These are phyloP conservation scores for Manis crassicaudata DNA, from an alignment of 2,797 vertebrate genomes.

Conservation along the genomic window DNA sequence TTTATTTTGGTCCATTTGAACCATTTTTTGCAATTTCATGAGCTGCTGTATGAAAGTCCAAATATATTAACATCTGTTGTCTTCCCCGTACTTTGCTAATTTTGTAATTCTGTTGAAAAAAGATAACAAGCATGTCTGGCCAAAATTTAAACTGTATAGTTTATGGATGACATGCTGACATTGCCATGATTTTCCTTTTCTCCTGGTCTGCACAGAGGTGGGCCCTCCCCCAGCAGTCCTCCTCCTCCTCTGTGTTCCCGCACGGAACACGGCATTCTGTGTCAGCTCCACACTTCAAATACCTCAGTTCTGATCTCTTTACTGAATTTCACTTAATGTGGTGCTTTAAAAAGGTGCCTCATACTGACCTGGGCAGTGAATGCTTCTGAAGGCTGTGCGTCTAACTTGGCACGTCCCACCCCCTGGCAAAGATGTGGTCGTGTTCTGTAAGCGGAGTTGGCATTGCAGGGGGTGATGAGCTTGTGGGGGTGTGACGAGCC, in stretches of 20 bases:
- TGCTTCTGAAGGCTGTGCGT: accelerated
- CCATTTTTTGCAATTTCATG: constrained; percentile 54
- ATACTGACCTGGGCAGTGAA: not conserved
- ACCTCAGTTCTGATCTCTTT: not conserved
- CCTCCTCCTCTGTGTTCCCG: accelerated
- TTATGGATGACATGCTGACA: constrained; percentile 42
- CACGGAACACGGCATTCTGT: not conserved
- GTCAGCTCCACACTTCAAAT: not conserved
- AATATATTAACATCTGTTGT: constrained; percentile 78
- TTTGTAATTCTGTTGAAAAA: constrained; percentile 70
- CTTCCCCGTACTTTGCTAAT: constrained; percentile 75
- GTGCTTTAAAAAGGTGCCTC: not conserved
- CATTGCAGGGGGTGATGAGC: too few species aligned
- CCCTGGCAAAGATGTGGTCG: accelerated
- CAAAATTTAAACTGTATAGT: constrained; percentile 56
- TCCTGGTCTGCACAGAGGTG: accelerated
- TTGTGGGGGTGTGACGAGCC: too few species aligned
- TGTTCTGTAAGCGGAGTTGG: not conserved
- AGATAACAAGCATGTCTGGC: constrained; percentile 69
- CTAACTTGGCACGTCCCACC: not conserved
- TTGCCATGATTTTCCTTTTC: not conserved
- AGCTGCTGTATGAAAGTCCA: constrained; percentile 71
- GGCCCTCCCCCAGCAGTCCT: not conserved
- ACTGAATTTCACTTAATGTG: not conserved
- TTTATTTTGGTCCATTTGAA: constrained; percentile 71